Percentiles rank a stretch among this genome's conserved stretches.
phyloP scores from a whole-genome alignment of 2,888 invertebrate species.

The Dexiosoma caninum region DNA sequence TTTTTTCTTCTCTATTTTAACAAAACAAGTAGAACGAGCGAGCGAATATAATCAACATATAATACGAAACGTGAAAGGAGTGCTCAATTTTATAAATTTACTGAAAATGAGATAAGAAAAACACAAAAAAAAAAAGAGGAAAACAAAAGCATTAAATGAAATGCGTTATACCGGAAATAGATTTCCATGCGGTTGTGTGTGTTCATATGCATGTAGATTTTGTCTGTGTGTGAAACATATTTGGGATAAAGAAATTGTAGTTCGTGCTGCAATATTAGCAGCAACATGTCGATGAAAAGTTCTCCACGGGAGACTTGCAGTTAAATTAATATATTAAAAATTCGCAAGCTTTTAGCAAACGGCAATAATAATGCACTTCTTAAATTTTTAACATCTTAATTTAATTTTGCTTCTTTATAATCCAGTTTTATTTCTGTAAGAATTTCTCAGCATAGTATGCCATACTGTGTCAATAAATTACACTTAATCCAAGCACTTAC shows the following conservation, averaged over 20 bases:
- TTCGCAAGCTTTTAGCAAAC: not conserved
- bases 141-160: slow-evolving; percentile 25
- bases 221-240: slow-evolving; percentile 2
- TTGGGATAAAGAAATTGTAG: slow-evolving; percentile 41
- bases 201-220: not conserved
- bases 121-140: not conserved
- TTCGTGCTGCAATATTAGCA: slow-evolving; percentile 40
- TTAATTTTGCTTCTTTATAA: not conserved
- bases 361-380: not conserved
- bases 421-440: not conserved
- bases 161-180: slow-evolving; percentile 44
- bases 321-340: slow-evolving; percentile 11
- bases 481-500: slow-evolving; percentile 50
- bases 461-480: slow-evolving; percentile 41
- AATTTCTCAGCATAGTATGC: slow-evolving; percentile 1
- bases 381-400: not conserved
- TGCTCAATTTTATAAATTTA: slow-evolving; percentile 51
- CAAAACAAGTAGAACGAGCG: slow-evolving; percentile 5
- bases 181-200: slow-evolving; percentile 17
- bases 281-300: slow-evolving; percentile 23
- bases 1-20: too few relatives aligned
- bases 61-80: slow-evolving; percentile 56
- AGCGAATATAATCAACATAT: slow-evolving; percentile 50
- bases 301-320: not conserved
- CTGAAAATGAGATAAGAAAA: not conserved